Percentiles rank a stretch among this genome's conserved stretches.
Conservation (phyloP, 2,797 vertebrate species). For the Sebastes hubbsi region DNA sequence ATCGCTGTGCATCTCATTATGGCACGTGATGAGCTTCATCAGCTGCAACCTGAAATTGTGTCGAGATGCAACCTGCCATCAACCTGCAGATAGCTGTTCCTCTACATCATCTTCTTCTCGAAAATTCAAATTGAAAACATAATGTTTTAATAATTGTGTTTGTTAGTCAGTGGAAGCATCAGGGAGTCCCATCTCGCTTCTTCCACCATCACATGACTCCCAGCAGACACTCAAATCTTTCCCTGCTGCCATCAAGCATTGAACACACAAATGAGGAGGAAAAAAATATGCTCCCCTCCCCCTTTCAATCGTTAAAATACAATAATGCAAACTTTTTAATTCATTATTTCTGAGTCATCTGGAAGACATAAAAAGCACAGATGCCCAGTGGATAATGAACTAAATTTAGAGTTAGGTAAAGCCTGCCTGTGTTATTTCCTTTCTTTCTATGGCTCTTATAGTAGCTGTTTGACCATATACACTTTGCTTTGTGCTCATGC, state of each 20-base stretch:
- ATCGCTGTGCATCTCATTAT: slow-evolving; percentile 55
- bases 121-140: slow-evolving; percentile 3
- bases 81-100: slow-evolving; percentile 8
- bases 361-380: slow-evolving; percentile 6
- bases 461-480: slow-evolving; percentile 5
- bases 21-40: slow-evolving; percentile 63
- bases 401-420: background rate
- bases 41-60: slow-evolving; percentile 59
- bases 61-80: slow-evolving; percentile 56
- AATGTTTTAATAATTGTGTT: background rate
- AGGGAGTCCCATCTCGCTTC: slow-evolving; percentile 35
- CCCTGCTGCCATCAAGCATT: slow-evolving; percentile 21
- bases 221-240: slow-evolving; percentile 16
- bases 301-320: slow-evolving; percentile 13
- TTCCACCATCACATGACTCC: slow-evolving; percentile 34
- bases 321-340: slow-evolving; percentile 15
- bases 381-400: background rate
- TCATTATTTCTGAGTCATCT: slow-evolving; percentile 13
- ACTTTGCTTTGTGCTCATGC: background rate
- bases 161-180: slow-evolving; percentile 28
- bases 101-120: background rate
- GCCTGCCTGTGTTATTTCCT: background rate
- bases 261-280: slow-evolving; percentile 18
- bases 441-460: background rate
- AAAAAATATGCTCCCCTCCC: background rate